These are phyloP conservation scores for Cherax quadricarinatus DNA, from an alignment of 1,140 invertebrate genomes.

Conservation along the genomic window DNA sequence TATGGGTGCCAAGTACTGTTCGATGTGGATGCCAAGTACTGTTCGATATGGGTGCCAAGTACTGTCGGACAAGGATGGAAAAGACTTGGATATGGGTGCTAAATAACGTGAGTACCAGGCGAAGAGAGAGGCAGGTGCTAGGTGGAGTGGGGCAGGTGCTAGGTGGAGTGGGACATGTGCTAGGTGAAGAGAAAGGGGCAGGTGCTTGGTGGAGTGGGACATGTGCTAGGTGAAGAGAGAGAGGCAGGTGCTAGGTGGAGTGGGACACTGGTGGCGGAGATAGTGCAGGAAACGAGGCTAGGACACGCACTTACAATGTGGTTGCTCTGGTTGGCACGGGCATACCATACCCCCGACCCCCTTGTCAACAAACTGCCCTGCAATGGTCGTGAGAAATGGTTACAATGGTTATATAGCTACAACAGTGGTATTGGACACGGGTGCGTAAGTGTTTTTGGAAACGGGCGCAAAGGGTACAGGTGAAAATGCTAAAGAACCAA, in stretches of 20 bases:
- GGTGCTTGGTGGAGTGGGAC: background rate
- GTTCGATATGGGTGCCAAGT: background rate
- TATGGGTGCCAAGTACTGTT: background rate
- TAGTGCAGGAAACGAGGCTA: background rate
- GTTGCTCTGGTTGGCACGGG: slow-evolving; percentile 1
- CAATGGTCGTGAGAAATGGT: background rate
- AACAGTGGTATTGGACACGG: no score
- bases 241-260: background rate
- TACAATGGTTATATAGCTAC: background rate
- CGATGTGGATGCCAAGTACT: background rate
- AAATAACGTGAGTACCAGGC: background rate
- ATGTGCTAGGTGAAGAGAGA: background rate
- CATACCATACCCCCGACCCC: slow-evolving; percentile 8
- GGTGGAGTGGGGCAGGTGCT: background rate
- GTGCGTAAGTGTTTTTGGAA: no score
- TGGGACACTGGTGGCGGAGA: background rate
- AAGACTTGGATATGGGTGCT: no score
- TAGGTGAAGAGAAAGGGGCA: background rate
- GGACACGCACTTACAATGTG: slow-evolving; percentile 14
- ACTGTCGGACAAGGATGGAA: background rate
- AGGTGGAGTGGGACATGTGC: background rate
- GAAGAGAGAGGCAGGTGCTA: background rate
- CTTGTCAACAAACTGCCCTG: background rate
- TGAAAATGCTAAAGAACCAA: no score
- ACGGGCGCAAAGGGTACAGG: no score